phyloP scores from a whole-genome alignment of 2,797 vertebrate genomes.

The Orestias chungarensis region DNA sequence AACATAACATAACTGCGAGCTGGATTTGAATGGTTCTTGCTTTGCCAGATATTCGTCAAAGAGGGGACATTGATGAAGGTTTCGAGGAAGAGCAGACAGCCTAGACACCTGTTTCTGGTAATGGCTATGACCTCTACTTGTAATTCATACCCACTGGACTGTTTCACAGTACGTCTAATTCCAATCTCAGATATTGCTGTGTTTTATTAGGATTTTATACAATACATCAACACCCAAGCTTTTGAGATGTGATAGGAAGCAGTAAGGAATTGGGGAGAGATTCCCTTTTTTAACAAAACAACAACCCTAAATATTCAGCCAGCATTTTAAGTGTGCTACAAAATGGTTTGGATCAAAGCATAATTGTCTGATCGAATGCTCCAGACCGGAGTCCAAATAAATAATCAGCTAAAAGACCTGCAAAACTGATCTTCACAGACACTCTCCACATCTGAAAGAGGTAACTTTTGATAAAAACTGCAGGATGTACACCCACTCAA shows the following conservation, averaged over 20 bases:
- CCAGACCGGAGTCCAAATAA: neutral
- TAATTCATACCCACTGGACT: neutral
- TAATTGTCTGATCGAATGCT: neutral
- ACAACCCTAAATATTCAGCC: neutral
- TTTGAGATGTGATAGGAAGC: neutral
- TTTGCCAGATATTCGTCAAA: constrained; percentile 92
- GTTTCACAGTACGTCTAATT: neutral
- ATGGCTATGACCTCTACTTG: constrained; percentile 29
- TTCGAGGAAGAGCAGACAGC: constrained; percentile 87
- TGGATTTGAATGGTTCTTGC: constrained; percentile 26
- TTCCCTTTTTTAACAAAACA: neutral
- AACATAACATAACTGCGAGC: constrained; percentile 16
- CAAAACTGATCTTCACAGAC: neutral
- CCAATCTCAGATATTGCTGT: neutral
- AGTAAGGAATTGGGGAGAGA: neutral
- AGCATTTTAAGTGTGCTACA: too few relatives aligned
- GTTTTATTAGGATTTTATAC: neutral
- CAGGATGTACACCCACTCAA: neutral
- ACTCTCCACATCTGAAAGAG: neutral
- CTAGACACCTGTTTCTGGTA: constrained; percentile 96
- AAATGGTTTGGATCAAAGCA: neutral
- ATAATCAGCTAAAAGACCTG: neutral
- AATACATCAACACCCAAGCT: neutral
- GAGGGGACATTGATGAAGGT: constrained; percentile 97
- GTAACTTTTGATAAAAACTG: neutral